Evolutionary conservation across 2,113 vertebrate genomes (phyloP).

Genomic region (Xenopus borealis): DNA sequence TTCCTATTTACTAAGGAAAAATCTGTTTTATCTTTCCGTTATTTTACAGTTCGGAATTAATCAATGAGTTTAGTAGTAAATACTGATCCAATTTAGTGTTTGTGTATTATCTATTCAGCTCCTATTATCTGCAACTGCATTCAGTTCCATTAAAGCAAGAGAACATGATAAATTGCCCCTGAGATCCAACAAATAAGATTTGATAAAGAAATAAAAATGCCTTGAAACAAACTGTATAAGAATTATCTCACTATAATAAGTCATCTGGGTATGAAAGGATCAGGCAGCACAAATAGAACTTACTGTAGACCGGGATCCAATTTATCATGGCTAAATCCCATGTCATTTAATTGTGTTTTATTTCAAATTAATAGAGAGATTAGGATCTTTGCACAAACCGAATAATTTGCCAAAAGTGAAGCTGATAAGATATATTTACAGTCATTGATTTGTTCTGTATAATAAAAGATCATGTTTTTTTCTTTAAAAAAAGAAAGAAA

Average conservation of each 20-base stretch:
- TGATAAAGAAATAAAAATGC: conserved; percentile 33
- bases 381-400: background rate
- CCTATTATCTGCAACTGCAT: background rate
- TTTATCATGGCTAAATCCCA: background rate
- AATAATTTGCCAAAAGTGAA: no score
- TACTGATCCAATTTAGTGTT: background rate
- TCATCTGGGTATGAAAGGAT: conserved; percentile 6
- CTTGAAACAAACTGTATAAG: conserved; percentile 32
- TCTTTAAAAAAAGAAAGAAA: no score
- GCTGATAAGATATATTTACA: no score
- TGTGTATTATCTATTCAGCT: conserved; percentile 14
- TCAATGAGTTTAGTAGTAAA: conserved; percentile 17
- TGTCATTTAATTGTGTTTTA: background rate
- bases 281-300: conserved; percentile 8
- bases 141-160: background rate
- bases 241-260: conserved; percentile 26
- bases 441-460: no score
- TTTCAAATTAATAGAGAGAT: background rate
- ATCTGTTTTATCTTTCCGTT: background rate
- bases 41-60: conserved; percentile 4
- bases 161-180: conserved; percentile 21
- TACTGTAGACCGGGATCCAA: conserved; percentile 1
- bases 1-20: no score
- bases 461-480: no score
- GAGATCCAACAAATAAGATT: conserved; percentile 34